Percentiles rank a stretch among this genome's conserved stretches.
phyloP scores from a whole-genome alignment of 2,888 invertebrate species.

The Torymus aiolomorphi region DNA sequence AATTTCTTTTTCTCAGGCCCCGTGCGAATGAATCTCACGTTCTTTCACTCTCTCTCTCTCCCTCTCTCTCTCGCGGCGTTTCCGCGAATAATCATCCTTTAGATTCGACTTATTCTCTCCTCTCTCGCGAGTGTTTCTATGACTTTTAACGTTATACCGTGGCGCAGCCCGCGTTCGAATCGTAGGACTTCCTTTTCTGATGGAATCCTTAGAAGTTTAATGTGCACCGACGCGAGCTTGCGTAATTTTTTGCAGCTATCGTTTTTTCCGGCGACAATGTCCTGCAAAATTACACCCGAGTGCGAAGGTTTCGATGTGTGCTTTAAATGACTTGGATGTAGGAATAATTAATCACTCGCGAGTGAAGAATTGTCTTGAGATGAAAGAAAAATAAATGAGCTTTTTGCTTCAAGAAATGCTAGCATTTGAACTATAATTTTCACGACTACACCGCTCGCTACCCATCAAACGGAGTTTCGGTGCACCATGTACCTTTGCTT shows the following conservation, averaged over 20 bases:
- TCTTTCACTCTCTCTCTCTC: not conserved
- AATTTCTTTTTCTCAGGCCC: slow-evolving; percentile 28
- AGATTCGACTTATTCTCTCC: slow-evolving; percentile 41
- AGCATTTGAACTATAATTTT: no score
- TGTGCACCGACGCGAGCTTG: slow-evolving; percentile 14
- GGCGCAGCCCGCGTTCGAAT: slow-evolving; percentile 14
- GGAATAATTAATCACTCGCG: no score
- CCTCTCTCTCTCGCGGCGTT: slow-evolving; percentile 31
- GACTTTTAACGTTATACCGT: slow-evolving; percentile 42
- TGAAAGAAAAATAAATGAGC: no score
- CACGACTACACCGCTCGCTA: no score
- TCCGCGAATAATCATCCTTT: slow-evolving; percentile 40
- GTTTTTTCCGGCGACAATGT: not conserved
- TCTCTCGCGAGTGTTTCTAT: slow-evolving; percentile 33
- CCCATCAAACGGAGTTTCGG: no score
- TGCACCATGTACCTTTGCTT: not conserved
- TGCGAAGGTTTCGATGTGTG: no score
- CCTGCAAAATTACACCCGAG: no score
- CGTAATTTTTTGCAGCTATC: slow-evolving; percentile 26
- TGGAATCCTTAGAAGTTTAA: slow-evolving; percentile 48
- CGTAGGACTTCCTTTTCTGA: slow-evolving; percentile 51
- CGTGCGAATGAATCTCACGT: not conserved
- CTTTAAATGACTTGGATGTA: no score
- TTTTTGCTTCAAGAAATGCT: no score
- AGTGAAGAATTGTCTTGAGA: no score